Base-by-base conservation (phyloP, 2,888 invertebrate species). In the Aquatica leii region DNA sequence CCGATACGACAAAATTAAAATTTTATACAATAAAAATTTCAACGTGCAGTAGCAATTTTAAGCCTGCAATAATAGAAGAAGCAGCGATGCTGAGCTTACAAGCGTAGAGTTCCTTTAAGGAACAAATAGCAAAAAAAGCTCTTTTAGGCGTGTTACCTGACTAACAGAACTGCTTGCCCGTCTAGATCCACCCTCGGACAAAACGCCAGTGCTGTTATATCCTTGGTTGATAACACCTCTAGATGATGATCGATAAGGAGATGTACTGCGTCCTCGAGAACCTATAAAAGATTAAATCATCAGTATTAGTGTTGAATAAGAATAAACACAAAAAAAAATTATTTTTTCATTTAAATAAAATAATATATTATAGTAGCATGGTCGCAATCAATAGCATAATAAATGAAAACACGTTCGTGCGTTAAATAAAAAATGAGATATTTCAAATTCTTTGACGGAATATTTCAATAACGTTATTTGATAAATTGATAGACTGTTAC, bases 121-220 rank as follows among this genome's bases (percentile, higher is more conserved):
- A 43, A 58, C 57, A 21, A 17, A 43, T 46, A 54, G 37, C 58
- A 15, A 20, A 37, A 4, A 55, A 48, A 48, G 21, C 17, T 49
- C 18, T n/a, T 49, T 21, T 48, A 31, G 8, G 12, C 34, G n/a
- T 17, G 6, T 56, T 52, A 65, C 65, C 65, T 65, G 65, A 71
- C 90, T 90, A 17, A 90, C 90, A 21, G 89, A 90, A 76, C 89
- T 90, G 71, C 90, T 90, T 1, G 90, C 89, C 65, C 90, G 82
- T 57, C 90, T 82, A 0, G 89, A 90, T 0, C 87, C 88, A 0
- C 83, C 81, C 59, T 89, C 89, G 0, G 86, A 86, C 34, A 74
- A 72, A 58, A 73, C 77, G 56, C 0, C 75, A 69, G 81, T 81
- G 58, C 81, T 80, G 57, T 81, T 82, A 71, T 84, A 84, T 62